Percentiles rank a stretch among this genome's conserved stretches.
phyloP scores from a whole-genome alignment of 2,888 invertebrate species.

The Keiferia lycopersicella region DNA sequence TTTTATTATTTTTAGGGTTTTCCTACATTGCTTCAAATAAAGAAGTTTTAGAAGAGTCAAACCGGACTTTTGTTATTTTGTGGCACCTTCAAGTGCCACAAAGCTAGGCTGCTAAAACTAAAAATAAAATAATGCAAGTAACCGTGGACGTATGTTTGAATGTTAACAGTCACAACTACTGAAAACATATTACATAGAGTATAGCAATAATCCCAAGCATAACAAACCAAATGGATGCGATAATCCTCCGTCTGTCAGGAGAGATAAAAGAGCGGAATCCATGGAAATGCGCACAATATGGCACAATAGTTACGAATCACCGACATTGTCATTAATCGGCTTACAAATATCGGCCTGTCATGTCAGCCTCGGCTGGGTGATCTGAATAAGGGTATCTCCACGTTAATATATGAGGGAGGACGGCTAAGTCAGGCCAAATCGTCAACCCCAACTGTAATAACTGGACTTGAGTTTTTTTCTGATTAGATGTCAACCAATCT shows the following conservation, averaged over 20 bases:
- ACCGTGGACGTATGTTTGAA: not conserved
- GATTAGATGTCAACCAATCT: no score
- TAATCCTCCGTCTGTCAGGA: slow-evolving; percentile 14
- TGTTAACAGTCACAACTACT: not conserved
- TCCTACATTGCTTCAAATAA: no score
- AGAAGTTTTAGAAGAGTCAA: no score
- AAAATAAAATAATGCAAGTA: no score
- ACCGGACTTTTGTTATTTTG: no score
- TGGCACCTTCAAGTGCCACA: no score
- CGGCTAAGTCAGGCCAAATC: no score
- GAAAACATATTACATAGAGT: not conserved
- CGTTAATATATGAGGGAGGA: no score
- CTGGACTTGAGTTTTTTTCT: no score
- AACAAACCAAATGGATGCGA: not conserved
- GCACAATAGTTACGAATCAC: slow-evolving; percentile 19
- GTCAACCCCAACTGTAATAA: no score
- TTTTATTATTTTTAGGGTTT: no score
- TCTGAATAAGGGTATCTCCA: slow-evolving; percentile 27
- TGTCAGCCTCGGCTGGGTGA: slow-evolving; percentile 32
- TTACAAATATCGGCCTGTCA: slow-evolving; percentile 27
- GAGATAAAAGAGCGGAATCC: slow-evolving; percentile 14
- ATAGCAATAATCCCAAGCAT: slow-evolving; percentile 1
- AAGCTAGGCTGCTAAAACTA: no score
- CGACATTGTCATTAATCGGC: slow-evolving; percentile 28
- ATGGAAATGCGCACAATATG: slow-evolving; percentile 11